A percentile compares a stretch with the other conserved stretches of the same genome.
phyloP scores from a whole-genome alignment of 2,888 invertebrate genomes.

The Drosophila melanosoma region DNA sequence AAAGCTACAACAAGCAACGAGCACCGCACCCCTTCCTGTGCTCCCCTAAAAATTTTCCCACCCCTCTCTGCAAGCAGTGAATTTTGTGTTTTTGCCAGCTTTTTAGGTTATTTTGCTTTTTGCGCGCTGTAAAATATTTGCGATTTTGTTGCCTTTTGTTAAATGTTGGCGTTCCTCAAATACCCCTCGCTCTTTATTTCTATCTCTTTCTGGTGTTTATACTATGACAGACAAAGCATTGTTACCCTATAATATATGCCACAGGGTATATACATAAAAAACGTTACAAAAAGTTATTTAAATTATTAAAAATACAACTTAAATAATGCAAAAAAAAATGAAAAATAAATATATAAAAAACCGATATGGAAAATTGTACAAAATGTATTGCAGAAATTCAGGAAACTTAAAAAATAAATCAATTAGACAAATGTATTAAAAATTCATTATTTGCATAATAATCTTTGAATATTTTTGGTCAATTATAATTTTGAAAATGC shows the following conservation, averaged over 20 bases:
- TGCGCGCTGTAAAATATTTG: constrained; percentile 62
- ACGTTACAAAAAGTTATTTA: too few relatives aligned
- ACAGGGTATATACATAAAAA: not conserved
- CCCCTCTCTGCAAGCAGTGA: constrained; percentile 16
- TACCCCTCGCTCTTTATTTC: constrained; percentile 20
- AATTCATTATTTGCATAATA: not conserved
- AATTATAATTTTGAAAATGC: not conserved
- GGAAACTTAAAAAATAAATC: not conserved
- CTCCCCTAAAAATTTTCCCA: not conserved
- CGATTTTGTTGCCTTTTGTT: constrained; percentile 77
- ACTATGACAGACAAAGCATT: constrained; percentile 49
- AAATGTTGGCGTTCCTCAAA: constrained; percentile 45
- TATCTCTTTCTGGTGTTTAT: constrained; percentile 44
- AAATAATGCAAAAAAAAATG: not conserved
- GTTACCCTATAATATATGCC: constrained; percentile 16
- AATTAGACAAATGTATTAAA: not conserved
- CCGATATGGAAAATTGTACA: too few relatives aligned
- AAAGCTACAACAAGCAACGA: constrained; percentile 43
- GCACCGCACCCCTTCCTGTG: not conserved
- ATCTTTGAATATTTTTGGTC: not conserved
- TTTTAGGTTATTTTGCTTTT: constrained; percentile 51
- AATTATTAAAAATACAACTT: not conserved
- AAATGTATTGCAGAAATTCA: too few relatives aligned
- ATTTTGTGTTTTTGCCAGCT: constrained; percentile 31
- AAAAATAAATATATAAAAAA: too few relatives aligned